Conservation (phyloP, 2,113 vertebrate genomes). For the Ivindomyrus marchei region DNA sequence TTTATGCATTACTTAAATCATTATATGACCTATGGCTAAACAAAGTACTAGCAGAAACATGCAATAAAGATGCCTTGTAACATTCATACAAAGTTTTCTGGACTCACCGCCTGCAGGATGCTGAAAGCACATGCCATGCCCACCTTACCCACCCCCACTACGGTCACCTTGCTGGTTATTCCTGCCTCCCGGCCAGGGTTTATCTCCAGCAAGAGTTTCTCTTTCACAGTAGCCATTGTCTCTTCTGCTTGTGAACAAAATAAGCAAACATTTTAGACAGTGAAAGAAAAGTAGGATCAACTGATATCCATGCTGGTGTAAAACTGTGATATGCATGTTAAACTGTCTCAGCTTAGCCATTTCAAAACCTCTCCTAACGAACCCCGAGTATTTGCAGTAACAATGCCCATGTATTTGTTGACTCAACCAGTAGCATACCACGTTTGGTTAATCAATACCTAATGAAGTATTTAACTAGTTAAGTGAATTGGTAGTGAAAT, state of each 20-base stretch:
- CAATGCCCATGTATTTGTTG: neutral
- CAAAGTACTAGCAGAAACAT: neutral
- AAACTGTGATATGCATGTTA: neutral
- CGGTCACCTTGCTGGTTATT: conserved; percentile 20
- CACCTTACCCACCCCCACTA: conserved; percentile 33
- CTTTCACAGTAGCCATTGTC: conserved; percentile 21
- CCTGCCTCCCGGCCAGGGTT: neutral
- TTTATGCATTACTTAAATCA: neutral
- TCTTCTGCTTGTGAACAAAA: neutral
- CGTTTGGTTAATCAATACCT: neutral
- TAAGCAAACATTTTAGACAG: neutral
- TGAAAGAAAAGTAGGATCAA: neutral
- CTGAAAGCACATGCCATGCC: conserved; percentile 36
- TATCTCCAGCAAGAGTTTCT: conserved; percentile 22
- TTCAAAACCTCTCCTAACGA: neutral
- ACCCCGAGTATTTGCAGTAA: no score
- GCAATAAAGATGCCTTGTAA: neutral
- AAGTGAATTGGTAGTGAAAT: neutral
- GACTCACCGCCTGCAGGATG: conserved; percentile 29
- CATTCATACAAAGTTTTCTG: neutral
- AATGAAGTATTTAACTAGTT: neutral
- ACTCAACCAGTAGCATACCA: neutral
- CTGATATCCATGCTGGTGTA: neutral
- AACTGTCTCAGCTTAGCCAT: neutral
- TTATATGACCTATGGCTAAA: neutral